These are phyloP conservation scores for Nansenia antarctica DNA, from an alignment of 2,113 vertebrate species.

Conservation along the genomic window DNA sequence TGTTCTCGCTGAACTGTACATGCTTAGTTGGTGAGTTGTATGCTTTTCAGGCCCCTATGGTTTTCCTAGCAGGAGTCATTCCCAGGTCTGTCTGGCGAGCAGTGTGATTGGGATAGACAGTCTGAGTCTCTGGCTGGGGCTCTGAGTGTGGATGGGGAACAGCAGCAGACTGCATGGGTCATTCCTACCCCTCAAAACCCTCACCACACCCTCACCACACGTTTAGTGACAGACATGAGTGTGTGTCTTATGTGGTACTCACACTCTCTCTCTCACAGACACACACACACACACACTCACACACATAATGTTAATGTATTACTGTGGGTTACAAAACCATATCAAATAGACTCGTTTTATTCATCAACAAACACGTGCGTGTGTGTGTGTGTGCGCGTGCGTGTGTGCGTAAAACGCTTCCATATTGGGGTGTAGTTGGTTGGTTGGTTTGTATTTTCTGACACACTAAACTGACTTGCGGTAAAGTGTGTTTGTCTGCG, in stretches of 20 bases:
- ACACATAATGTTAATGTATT: too few relatives aligned
- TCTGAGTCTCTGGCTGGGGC: neutral
- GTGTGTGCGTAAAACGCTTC: neutral
- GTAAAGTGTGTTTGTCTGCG: neutral
- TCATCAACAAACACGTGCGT: neutral
- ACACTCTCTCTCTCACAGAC: neutral
- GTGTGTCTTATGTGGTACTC: neutral
- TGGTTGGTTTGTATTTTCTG: too few relatives aligned
- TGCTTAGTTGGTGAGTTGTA: conserved; percentile 48
- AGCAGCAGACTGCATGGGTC: neutral
- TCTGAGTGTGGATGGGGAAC: neutral
- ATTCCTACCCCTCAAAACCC: neutral
- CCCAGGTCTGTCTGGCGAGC: neutral
- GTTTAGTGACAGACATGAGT: neutral
- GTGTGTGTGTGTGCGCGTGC: neutral
- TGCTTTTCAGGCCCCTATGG: conserved; percentile 34
- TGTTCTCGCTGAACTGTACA: conserved; percentile 53
- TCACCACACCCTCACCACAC: neutral
- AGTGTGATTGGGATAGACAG: neutral
- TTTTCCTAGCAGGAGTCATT: neutral
- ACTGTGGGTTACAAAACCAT: neutral
- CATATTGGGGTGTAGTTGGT: neutral
- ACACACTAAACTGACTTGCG: neutral
- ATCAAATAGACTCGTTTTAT: too few relatives aligned
- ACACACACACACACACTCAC: neutral